Conservation (phyloP, 2,888 invertebrate genomes). For the Troglohyphantes excavatus region DNA sequence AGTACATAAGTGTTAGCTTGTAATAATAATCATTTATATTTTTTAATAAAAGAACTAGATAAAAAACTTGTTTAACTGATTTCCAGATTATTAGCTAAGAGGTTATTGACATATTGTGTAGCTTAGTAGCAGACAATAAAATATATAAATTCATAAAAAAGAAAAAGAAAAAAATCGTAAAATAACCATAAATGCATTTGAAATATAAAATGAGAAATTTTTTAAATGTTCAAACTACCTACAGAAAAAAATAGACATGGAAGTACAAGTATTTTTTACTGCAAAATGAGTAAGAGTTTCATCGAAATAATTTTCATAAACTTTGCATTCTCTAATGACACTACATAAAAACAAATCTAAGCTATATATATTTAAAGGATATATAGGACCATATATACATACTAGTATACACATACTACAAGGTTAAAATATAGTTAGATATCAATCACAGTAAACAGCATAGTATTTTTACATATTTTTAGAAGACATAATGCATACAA, state of each 20-base stretch:
- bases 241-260: background rate
- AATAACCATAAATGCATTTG: background rate
- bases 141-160: background rate
- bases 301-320: background rate
- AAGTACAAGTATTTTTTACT: background rate
- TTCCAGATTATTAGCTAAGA: background rate
- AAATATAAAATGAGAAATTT: background rate
- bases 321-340: background rate
- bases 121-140: background rate
- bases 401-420: background rate
- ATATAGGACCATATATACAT: background rate
- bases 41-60: background rate
- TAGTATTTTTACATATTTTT: background rate
- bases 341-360: background rate
- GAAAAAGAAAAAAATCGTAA: background rate
- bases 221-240: background rate
- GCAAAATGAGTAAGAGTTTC: background rate
- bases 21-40: background rate
- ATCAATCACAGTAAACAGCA: background rate
- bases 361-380: background rate
- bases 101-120: background rate
- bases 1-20: too few species aligned
- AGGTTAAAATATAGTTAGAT: background rate
- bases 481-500: conserved; percentile 1
- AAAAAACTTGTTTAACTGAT: background rate